Evolutionary conservation across 2,888 invertebrate species (phyloP), one percentile per base, ranked within the genome.

Genomic region (Iphiclides podalirius): DNA sequence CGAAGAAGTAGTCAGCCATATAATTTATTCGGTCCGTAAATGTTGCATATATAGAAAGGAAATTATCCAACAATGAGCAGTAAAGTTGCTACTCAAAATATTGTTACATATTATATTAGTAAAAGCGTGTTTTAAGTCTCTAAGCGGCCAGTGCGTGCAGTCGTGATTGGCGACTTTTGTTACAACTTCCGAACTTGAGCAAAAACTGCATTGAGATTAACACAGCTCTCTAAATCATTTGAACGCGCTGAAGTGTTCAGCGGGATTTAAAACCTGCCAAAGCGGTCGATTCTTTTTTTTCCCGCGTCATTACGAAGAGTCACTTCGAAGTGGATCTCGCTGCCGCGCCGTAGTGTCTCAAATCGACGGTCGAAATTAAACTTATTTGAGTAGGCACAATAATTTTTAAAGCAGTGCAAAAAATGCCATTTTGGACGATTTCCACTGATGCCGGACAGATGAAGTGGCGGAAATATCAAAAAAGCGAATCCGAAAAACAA

Each of bases 281-380:
- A 34, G 23, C 34, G 31, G 12, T n/a, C 26, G 31, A n/a, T 4
- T 12, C 26, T n/a, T 31, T 31, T 31, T 31, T 23, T 46, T 46
- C 31, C 38, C 38, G 28, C 13, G 6, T 38, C 45, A 46, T 38
- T 46, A 38, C 37, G 9, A 40, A 40, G 31, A 20, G 16, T 37
- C 15, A 28, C 15, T 16, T 9, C 35, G 15, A 37, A 48, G 42
- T 20, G 28, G 37, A 35, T 33, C 41, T 33, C 35, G 12, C n/a
- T 4, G 31, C 11, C 12, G 31, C 31, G n/a, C 8, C 8, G 11
- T 11, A 31, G 31, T n/a, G 31, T 31, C 26, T 26, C 26, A 26
- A 26, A 26, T 26, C 26, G 2, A 26, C 26, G n/a, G 26, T 26
- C 26, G 26, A 26, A 26, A 26, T 26, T 26, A 26, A 12, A 31